Evolutionary conservation across 2,888 invertebrate genomes (phyloP), one percentile per base, ranked within the genome.

Genomic region (Junonia oenone): DNA sequence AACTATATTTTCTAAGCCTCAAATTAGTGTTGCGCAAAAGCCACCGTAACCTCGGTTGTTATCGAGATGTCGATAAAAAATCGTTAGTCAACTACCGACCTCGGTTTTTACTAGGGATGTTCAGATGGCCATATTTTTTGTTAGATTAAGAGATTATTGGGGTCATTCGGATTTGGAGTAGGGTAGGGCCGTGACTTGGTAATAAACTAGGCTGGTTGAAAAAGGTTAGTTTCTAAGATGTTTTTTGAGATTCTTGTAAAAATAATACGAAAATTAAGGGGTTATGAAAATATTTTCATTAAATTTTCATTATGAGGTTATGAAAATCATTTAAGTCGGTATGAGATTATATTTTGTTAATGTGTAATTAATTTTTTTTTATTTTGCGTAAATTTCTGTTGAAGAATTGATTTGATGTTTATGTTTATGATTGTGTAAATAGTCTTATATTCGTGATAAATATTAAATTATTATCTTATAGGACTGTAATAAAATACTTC

Each of bases 281-380:
- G n/a, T n/a, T n/a, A n/a, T n/a, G n/a, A n/a, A n/a, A n/a, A n/a
- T n/a, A n/a, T n/a, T n/a, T n/a, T n/a, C 14, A 27, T 37, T 37
- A 15, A 14, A 37, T 8, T n/a, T n/a, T n/a, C n/a, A n/a, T n/a
- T n/a, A n/a, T n/a, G n/a, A n/a, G n/a, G n/a, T n/a, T n/a, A n/a
- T n/a, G n/a, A n/a, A n/a, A n/a, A n/a, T 58, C 6, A 35, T 76
- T 76, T 75, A 78, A 81, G 83, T 77, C 84, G 83, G 84, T 81
- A 79, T 74, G 75, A 69, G 58, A 63, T 57, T 15, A 47, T 77
- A 84, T 83, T 83, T 67, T 75, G 62, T 47, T 26, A 58, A 49
- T 78, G 81, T 81, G 72, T 77, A 67, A 65, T 75, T 78, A 75
- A 65, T 66, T 55, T 53, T 65, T 67, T 63, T 33, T 47, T 40